These are phyloP conservation scores for Macaca nemestrina DNA, from an alignment of 2,113 vertebrate genomes.

Conservation along the genomic window DNA sequence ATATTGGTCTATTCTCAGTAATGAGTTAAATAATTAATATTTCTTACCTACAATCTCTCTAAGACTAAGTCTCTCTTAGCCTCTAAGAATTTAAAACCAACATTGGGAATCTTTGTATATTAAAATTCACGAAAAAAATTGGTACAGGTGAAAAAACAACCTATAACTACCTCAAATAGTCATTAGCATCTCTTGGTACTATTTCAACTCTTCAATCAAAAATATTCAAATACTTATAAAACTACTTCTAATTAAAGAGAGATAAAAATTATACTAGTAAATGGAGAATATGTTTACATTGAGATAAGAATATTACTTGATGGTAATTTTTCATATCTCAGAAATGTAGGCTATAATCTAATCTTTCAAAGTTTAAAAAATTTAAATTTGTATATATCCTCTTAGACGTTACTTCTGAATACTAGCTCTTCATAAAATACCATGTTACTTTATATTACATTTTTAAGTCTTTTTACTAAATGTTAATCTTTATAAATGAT, in stretches of 20 bases:
- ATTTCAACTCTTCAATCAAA: conserved; percentile 29
- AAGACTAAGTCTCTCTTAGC: conserved; percentile 11
- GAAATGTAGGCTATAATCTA: conserved; percentile 30
- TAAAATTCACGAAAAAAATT: conserved; percentile 23
- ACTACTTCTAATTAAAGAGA: background rate
- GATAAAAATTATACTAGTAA: background rate
- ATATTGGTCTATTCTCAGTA: background rate
- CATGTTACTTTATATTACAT: background rate
- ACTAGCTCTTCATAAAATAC: conserved; percentile 33
- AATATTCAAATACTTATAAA: conserved; percentile 36
- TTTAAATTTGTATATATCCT: background rate
- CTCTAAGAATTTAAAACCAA: conserved; percentile 43
- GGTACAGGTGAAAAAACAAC: background rate
- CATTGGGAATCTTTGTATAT: background rate
- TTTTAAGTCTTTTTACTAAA: background rate
- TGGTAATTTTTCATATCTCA: background rate
- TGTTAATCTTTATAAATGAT: conserved; percentile 44
- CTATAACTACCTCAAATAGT: background rate
- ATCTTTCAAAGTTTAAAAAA: conserved; percentile 30
- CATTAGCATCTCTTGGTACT: background rate
- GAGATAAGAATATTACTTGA: conserved; percentile 41
- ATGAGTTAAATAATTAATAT: conserved; percentile 38
- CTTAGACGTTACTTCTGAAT: conserved; percentile 44
- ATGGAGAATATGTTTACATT: background rate
- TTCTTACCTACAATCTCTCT: conserved; percentile 4